A percentile compares a stretch with the other conserved stretches of the same genome.
Conservation (phyloP, 2,797 vertebrate genomes). For the Oryzias sinensis region DNA sequence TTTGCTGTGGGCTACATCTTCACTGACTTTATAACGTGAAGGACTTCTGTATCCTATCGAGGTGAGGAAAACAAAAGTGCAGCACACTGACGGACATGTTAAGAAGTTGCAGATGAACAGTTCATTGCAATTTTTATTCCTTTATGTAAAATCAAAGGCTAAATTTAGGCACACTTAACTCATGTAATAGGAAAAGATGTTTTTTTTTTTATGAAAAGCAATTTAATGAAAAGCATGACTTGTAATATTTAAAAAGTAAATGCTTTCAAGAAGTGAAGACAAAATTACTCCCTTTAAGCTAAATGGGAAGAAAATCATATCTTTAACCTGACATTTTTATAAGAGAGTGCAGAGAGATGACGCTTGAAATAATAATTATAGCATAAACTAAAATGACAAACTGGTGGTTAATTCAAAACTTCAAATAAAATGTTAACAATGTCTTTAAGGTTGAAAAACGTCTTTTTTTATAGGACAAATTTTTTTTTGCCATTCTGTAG, state of each 20-base stretch:
- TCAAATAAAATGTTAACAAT: not conserved
- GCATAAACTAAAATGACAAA: not conserved
- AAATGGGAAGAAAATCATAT: constrained; percentile 16
- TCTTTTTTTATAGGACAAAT: too few species aligned
- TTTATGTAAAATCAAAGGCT: too few species aligned
- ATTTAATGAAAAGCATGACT: constrained; percentile 35
- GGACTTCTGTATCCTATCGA: constrained; percentile 5
- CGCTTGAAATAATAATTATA: constrained; percentile 13
- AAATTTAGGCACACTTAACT: too few species aligned
- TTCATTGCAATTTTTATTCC: too few species aligned
- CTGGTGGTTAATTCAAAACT: not conserved
- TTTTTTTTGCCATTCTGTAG: too few species aligned
- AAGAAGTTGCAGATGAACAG: too few species aligned
- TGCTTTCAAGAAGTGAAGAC: constrained; percentile 25
- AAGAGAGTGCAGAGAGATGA: not conserved
- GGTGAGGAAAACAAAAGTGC: constrained; percentile 27
- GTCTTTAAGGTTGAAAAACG: too few species aligned
- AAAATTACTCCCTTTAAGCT: constrained; percentile 26
- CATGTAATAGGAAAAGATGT: constrained; percentile 1
- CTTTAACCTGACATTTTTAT: constrained; percentile 10
- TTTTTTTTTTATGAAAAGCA: constrained; percentile 12
- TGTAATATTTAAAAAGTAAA: constrained; percentile 36
- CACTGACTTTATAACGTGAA: constrained; percentile 17
- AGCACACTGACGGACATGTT: constrained; percentile 13
- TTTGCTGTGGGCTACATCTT: constrained; percentile 32